Conservation (phyloP, 2,113 vertebrate genomes). For the Phoenicopterus ruber region DNA sequence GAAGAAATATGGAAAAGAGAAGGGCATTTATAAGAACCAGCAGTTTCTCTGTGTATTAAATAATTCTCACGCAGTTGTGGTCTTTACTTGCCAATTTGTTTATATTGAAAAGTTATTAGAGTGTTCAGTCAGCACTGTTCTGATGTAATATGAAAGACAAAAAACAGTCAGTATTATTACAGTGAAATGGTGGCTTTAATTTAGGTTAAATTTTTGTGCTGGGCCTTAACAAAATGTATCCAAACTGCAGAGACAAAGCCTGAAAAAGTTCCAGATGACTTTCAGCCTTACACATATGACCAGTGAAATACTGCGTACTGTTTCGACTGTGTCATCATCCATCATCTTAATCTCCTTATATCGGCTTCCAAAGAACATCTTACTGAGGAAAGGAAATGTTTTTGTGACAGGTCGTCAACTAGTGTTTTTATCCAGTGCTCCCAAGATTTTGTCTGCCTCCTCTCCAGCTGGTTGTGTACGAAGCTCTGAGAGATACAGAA, state of each 20-base stretch:
- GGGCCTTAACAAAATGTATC: neutral
- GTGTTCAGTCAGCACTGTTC: neutral
- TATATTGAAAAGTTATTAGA: neutral
- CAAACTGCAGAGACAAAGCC: neutral
- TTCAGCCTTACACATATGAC: neutral
- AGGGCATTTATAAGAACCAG: neutral
- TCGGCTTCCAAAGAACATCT: constrained; percentile 30
- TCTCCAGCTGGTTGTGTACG: neutral
- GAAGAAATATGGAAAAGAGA: neutral
- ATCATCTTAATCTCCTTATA: constrained; percentile 61
- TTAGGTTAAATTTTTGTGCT: neutral
- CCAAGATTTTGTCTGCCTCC: constrained; percentile 32
- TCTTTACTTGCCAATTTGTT: neutral
- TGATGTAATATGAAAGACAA: neutral
- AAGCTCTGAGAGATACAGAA: neutral
- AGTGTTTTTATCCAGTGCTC: constrained; percentile 3
- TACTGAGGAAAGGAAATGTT: constrained; percentile 40
- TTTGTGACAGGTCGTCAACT: constrained; percentile 50
- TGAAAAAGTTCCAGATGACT: constrained; percentile 24
- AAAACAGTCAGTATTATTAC: neutral
- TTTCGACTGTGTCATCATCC: constrained; percentile 27
- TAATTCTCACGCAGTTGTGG: neutral
- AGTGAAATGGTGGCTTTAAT: neutral
- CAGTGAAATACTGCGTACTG: constrained; percentile 3
- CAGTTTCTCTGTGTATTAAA: neutral